Conservation (phyloP, 1,140 invertebrate species). For the Schlechtendalia chinensis region DNA sequence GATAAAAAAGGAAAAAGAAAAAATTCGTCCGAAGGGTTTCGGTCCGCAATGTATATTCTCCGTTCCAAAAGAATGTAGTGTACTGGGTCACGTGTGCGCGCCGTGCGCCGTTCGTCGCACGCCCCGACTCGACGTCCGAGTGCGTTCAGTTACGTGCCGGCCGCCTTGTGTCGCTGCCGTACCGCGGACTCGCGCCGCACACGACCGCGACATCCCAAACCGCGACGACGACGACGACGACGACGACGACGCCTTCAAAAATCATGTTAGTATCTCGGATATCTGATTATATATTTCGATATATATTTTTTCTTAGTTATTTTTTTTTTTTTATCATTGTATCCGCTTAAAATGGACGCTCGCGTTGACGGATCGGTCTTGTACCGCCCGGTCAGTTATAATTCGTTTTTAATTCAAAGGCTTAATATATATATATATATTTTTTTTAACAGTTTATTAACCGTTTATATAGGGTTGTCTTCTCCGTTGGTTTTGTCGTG, state of each 20-base stretch:
- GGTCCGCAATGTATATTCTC: slow-evolving; percentile 21
- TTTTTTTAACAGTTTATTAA: too few species aligned
- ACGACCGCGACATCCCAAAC: neutral
- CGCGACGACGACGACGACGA: neutral
- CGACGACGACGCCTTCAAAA: too few species aligned
- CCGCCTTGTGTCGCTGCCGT: slow-evolving; percentile 28
- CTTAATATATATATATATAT: too few species aligned
- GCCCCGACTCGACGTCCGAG: slow-evolving; percentile 10
- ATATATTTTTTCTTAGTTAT: too few species aligned
- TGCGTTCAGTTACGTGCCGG: slow-evolving; percentile 46
- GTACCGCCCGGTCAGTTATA: too few species aligned
- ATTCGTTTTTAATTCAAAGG: too few species aligned
- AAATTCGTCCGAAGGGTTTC: slow-evolving; percentile 1
- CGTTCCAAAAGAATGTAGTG: slow-evolving; percentile 35
- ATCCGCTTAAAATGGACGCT: too few species aligned
- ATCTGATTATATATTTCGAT: too few species aligned
- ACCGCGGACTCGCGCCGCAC: neutral
- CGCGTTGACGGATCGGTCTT: too few species aligned
- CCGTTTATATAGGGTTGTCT: too few species aligned
- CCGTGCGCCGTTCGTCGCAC: slow-evolving; percentile 36
- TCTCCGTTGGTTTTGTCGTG: too few species aligned
- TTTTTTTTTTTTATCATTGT: too few species aligned
- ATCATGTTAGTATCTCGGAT: slow-evolving; percentile 42
- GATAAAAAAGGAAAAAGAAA: slow-evolving; percentile 1
- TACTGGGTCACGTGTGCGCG: slow-evolving; percentile 49